Conservation (phyloP, 2,888 invertebrate genomes). For the Leucoma salicis region DNA sequence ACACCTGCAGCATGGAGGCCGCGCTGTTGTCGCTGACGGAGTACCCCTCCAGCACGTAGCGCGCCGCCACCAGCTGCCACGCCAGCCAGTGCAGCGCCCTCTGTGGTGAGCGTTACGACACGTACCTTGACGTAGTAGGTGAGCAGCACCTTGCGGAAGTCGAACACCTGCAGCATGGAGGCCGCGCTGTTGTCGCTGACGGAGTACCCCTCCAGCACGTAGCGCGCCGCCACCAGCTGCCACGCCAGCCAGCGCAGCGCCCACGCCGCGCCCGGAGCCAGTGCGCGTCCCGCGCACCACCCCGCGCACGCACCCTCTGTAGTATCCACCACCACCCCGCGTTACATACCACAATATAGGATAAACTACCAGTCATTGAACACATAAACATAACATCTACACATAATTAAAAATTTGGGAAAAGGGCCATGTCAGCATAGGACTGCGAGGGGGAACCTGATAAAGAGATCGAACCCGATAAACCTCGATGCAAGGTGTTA, state of each 20-base stretch:
- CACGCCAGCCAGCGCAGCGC: constrained; percentile 95
- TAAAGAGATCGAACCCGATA: too few species aligned
- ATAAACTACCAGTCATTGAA: too few species aligned
- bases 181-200: constrained; percentile 98
- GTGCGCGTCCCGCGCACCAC: constrained; percentile 42
- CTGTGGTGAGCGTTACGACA: too few species aligned
- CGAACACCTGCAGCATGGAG: constrained; percentile 98
- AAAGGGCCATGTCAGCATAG: too few species aligned
- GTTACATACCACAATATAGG: too few species aligned
- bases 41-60: constrained; percentile 99
- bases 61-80: constrained; percentile 97
- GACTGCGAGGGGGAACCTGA: too few species aligned
- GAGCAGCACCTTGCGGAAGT: constrained; percentile 97
- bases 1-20: constrained; percentile 97
- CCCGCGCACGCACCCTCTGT: constrained; percentile 41
- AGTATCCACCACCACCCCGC: too few species aligned
- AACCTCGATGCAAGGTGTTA: too few species aligned
- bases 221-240: constrained; percentile 97
- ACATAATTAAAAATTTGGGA: too few species aligned
- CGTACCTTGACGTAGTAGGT: constrained; percentile 86
- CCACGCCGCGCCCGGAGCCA: constrained; percentile 89
- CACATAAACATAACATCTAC: too few species aligned
- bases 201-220: constrained; percentile 98
- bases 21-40: constrained; percentile 99
- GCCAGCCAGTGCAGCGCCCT: constrained; percentile 91